Conservation (phyloP, 2,797 vertebrate genomes). For the Argyrosomus regius region DNA sequence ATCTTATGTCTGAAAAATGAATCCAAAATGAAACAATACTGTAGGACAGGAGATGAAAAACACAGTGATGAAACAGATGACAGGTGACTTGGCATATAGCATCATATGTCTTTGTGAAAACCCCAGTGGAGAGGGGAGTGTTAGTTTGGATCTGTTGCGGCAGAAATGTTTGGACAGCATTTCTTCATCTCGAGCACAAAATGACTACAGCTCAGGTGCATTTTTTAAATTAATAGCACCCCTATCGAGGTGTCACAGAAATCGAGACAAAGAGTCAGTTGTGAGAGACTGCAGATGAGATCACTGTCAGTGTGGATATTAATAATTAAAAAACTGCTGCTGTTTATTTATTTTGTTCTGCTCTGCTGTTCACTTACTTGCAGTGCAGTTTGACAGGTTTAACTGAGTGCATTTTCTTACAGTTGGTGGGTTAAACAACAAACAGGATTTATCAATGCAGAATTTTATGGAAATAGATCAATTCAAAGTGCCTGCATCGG, state of each 20-base stretch:
- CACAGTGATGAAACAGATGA: conserved; percentile 5
- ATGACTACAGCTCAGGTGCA: neutral
- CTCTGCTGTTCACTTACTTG: conserved; percentile 29
- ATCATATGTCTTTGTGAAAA: neutral
- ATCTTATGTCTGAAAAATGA: conserved; percentile 24
- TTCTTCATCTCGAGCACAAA: conserved; percentile 14
- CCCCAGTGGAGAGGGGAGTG: neutral
- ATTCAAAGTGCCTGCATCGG: neutral
- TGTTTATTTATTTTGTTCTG: conserved; percentile 43
- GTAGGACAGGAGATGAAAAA: neutral
- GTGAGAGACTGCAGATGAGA: conserved; percentile 27
- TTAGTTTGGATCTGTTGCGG: neutral
- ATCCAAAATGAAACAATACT: conserved; percentile 14
- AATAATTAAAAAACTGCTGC: conserved; percentile 54
- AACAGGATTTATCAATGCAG: neutral
- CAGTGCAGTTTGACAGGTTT: conserved; percentile 6
- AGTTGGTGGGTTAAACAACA: conserved; percentile 14
- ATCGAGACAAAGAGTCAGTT: conserved; percentile 20
- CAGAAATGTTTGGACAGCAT: neutral
- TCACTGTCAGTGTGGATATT: conserved; percentile 20
- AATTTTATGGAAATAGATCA: neutral
- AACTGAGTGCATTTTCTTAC: conserved; percentile 22
- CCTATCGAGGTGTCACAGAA: conserved; percentile 4
- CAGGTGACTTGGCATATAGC: neutral
- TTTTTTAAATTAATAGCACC: neutral